These are phyloP conservation scores for Agonopterix subpropinquella DNA, from an alignment of 2,888 invertebrate genomes.

Conservation along the genomic window DNA sequence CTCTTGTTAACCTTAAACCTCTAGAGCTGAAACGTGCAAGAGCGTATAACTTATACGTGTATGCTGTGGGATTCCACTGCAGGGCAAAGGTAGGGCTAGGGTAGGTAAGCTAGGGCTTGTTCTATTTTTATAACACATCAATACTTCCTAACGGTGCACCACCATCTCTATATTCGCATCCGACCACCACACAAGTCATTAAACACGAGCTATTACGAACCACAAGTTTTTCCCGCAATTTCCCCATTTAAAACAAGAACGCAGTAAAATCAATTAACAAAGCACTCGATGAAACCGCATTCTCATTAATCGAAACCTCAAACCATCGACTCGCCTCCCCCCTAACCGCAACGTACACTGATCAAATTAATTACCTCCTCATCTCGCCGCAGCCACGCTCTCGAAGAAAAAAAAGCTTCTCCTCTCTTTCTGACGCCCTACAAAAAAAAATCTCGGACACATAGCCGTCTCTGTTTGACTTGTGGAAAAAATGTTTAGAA, in stretches of 20 bases:
- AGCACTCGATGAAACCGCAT: conserved; percentile 3
- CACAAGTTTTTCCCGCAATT: too few species aligned
- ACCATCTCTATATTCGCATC: too few species aligned
- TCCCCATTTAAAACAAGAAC: background rate
- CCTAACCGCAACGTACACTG: conserved; percentile 47
- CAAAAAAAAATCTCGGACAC: conserved; percentile 18
- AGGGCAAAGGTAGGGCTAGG: too few species aligned
- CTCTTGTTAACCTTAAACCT: too few species aligned
- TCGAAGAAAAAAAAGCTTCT: conserved; percentile 39
- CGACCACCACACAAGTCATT: too few species aligned
- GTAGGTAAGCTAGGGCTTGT: too few species aligned
- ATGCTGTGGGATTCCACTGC: too few species aligned
- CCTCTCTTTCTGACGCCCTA: conserved; percentile 21
- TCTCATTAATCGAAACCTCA: conserved; percentile 19
- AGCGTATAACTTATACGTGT: too few species aligned
- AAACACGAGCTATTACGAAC: too few species aligned
- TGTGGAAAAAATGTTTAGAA: conserved; percentile 44
- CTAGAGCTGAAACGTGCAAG: too few species aligned
- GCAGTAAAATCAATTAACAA: conserved; percentile 7
- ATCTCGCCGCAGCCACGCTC: conserved; percentile 53
- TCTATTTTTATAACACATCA: too few species aligned
- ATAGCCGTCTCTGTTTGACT: conserved; percentile 24
- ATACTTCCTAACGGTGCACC: too few species aligned
- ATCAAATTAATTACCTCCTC: conserved; percentile 72
- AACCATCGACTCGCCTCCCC: conserved; percentile 23